phyloP scores from a whole-genome alignment of 1,140 invertebrate species.

The Neoseiulus cucumeris region DNA sequence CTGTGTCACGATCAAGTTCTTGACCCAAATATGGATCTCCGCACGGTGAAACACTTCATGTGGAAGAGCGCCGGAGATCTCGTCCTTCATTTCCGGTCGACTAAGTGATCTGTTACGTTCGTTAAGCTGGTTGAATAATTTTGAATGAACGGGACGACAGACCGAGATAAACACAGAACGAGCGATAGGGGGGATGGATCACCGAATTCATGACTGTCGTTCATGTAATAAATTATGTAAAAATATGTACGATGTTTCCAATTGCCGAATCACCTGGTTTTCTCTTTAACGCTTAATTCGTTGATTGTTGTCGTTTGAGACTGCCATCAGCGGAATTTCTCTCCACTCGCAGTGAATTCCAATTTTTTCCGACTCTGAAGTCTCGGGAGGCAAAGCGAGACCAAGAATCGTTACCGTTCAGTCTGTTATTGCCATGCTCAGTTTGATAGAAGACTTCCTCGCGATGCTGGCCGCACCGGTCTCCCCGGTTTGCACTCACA shows the following conservation, averaged over 20 bases:
- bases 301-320: no score
- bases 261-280: no score
- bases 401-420: no score
- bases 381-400: no score
- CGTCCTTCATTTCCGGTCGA: constrained; percentile 67
- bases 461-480: no score
- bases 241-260: neutral
- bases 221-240: neutral
- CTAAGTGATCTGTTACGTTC: constrained; percentile 22
- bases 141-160: neutral
- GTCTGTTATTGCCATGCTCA: no score
- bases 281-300: no score
- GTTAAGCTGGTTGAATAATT: neutral
- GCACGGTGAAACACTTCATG: constrained; percentile 91
- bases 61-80: constrained; percentile 94
- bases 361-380: no score
- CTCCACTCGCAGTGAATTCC: no score
- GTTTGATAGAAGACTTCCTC: no score
- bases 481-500: no score
- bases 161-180: neutral
- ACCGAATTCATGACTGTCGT: neutral
- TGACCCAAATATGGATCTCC: constrained; percentile 89
- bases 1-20: constrained; percentile 90
- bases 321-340: no score
- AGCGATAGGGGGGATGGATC: neutral